phyloP scores from a whole-genome alignment of 2,113 vertebrate genomes.

The Dicrurus megarhynchus region DNA sequence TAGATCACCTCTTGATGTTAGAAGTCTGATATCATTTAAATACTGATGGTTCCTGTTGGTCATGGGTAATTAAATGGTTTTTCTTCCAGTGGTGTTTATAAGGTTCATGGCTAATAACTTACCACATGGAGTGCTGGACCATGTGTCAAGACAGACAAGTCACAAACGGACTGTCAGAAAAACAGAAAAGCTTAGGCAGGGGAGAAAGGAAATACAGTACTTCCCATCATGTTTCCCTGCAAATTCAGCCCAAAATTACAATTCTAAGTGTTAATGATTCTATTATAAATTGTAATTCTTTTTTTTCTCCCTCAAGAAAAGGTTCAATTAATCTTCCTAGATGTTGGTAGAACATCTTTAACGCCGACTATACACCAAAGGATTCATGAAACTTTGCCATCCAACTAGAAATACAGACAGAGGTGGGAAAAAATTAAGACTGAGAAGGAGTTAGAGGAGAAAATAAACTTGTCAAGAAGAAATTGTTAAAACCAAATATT shows the following conservation, averaged over 20 bases:
- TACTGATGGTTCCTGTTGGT: conserved; percentile 10
- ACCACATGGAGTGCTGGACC: not conserved
- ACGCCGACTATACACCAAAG: not conserved
- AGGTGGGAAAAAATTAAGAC: not conserved
- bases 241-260: not conserved
- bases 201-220: not conserved
- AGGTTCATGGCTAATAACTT: conserved; percentile 28
- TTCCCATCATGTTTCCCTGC: not conserved
- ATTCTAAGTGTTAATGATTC: not conserved
- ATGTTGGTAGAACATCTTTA: not conserved
- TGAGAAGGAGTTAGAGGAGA: not conserved
- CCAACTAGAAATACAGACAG: not conserved
- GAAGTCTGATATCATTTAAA: not conserved
- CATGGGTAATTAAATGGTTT: conserved; percentile 27
- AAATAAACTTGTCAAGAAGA: not conserved
- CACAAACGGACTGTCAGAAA: not conserved
- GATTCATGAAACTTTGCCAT: not conserved
- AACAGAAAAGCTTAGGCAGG: not conserved
- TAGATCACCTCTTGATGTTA: not conserved
- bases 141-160: not conserved
- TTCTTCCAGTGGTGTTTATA: conserved; percentile 23
- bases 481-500: not conserved
- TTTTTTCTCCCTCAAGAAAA: not conserved
- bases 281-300: not conserved
- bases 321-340: not conserved